A percentile compares a stretch with the other conserved stretches of the same genome.
These are phyloP conservation scores for Patella ulyssiponensis DNA, from an alignment of 2,888 invertebrate species.

Conservation along the genomic window DNA sequence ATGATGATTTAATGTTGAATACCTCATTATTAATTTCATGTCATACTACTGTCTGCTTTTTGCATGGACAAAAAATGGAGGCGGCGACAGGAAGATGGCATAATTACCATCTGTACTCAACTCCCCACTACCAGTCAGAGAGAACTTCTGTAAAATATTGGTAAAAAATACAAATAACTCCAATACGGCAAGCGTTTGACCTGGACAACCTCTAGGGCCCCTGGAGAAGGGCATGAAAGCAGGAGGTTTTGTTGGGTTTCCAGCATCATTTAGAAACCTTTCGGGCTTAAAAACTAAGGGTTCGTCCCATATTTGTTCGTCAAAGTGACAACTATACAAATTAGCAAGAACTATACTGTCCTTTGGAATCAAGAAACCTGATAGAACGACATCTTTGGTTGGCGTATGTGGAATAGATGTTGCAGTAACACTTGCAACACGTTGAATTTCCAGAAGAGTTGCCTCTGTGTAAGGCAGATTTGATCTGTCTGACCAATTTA, in stretches of 20 bases:
- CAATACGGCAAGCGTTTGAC: conserved; percentile 44
- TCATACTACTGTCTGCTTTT: no score
- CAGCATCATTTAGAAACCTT: conserved; percentile 11
- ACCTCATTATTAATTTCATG: no score
- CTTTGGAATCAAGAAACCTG: conserved; percentile 18
- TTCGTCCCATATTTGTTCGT: conserved; percentile 15
- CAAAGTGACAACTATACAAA: not conserved
- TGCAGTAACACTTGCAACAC: not conserved
- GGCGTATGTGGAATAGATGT: not conserved
- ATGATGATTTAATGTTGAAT: no score
- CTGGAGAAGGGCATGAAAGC: conserved; percentile 39
- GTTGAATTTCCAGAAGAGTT: conserved; percentile 19
- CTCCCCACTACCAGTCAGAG: conserved; percentile 3
- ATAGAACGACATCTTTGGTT: conserved; percentile 1
- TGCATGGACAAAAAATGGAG: no score
- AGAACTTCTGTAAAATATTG: conserved; percentile 38
- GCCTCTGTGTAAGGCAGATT: conserved; percentile 13
- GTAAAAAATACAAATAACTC: conserved; percentile 48
- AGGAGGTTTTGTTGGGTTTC: conserved; percentile 16
- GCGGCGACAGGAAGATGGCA: no score
- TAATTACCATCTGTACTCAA: no score
- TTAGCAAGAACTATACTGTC: conserved; percentile 5
- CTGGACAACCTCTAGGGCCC: conserved; percentile 47
- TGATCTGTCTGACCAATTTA: not conserved
- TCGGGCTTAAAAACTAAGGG: conserved; percentile 18